Evolutionary conservation across 2,797 vertebrate genomes (phyloP).

Genomic region (Emydoidea blandingii): DNA sequence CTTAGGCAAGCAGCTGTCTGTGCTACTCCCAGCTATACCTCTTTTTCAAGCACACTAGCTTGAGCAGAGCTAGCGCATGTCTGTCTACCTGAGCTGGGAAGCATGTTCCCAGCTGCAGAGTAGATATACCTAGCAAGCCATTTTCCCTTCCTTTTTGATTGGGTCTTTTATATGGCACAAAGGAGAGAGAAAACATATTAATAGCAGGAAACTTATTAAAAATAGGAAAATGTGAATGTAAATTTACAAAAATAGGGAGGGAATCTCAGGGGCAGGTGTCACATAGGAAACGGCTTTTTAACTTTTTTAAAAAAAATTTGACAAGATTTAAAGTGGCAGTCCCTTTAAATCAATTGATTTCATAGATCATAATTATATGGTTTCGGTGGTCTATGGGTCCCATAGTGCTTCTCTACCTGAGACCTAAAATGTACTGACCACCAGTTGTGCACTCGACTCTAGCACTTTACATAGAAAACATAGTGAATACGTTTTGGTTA

Average conservation of each 20-base stretch:
- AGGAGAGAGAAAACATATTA: not conserved
- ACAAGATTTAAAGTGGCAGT: not conserved
- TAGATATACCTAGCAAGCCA: not conserved
- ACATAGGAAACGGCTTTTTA: not conserved
- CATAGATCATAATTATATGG: not conserved
- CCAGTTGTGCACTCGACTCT: not conserved
- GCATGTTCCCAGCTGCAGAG: not conserved
- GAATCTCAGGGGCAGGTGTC: not conserved
- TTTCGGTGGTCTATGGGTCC: not conserved
- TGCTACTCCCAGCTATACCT: not conserved
- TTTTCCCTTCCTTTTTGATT: not conserved
- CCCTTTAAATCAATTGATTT: conserved; percentile 1
- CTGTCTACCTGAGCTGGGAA: not conserved
- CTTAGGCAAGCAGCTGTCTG: not conserved
- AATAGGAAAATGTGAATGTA: not conserved
- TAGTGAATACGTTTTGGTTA: not conserved
- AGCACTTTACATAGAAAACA: not conserved
- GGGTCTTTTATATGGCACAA: not conserved
- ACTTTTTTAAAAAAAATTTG: not conserved
- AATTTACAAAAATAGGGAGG: not conserved
- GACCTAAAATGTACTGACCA: not conserved
- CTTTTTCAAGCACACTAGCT: not conserved
- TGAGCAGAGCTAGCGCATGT: not conserved
- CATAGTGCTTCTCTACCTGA: not conserved
- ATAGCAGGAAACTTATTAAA: not conserved